Percentiles rank a stretch among this genome's conserved stretches.
Conservation (phyloP, 2,113 vertebrate genomes). For the Brachypteracias leptosomus region DNA sequence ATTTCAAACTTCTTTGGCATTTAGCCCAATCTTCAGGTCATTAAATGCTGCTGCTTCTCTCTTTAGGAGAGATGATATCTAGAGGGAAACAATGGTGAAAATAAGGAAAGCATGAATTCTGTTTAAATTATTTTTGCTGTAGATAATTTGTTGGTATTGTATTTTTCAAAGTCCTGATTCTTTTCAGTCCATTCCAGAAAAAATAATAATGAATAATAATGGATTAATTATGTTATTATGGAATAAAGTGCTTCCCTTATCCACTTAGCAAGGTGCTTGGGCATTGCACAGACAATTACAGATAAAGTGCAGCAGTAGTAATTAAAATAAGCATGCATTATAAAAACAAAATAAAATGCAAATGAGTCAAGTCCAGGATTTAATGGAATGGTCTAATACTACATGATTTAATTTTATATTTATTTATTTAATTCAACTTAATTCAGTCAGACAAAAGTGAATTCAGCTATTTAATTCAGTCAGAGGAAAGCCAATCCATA, state of each 20-base stretch:
- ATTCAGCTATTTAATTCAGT: not conserved
- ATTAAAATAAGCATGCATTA: conserved; percentile 55
- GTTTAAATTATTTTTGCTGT: not conserved
- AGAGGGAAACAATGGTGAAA: not conserved
- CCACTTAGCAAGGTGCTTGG: conserved; percentile 61
- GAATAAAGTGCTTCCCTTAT: conserved; percentile 52
- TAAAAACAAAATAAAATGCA: conserved; percentile 38
- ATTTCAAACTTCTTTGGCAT: not conserved
- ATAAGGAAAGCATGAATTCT: not conserved
- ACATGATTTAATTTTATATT: not conserved
- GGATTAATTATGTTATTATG: conserved; percentile 45
- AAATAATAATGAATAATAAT: conserved; percentile 25
- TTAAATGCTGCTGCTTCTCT: not conserved
- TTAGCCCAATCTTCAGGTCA: not conserved
- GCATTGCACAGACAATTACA: conserved; percentile 46
- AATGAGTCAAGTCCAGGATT: conserved; percentile 25
- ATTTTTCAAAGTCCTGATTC: conserved; percentile 31
- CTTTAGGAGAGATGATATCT: not conserved
- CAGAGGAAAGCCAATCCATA: not conserved
- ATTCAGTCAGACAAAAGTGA: not conserved
- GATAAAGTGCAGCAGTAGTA: conserved; percentile 47
- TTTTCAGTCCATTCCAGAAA: conserved; percentile 23
- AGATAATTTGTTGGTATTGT: conserved; percentile 19
- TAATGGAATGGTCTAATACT: conserved; percentile 21
- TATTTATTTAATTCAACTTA: not conserved